Conservation (phyloP, 2,888 invertebrate genomes). For the Lycocerus yunnanus region DNA sequence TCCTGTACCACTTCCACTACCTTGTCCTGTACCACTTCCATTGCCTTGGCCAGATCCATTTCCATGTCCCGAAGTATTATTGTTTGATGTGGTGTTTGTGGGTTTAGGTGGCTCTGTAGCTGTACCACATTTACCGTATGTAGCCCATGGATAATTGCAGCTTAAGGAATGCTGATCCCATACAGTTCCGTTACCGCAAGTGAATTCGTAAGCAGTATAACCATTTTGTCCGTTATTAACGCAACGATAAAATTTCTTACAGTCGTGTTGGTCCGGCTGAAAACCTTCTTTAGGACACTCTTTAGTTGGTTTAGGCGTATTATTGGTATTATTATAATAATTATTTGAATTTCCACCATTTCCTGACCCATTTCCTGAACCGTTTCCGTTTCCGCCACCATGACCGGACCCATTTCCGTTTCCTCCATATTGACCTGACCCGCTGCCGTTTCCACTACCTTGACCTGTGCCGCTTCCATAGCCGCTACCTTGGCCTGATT, state of each 20-base stretch:
- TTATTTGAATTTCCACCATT: too few relatives aligned
- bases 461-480: neutral
- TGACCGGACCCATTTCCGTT: neutral
- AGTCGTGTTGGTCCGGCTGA: neutral
- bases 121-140: conserved; percentile 33
- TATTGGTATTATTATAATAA: neutral
- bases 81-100: neutral
- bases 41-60: neutral
- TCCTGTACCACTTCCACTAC: neutral
- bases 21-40: neutral
- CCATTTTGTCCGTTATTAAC: conserved; percentile 65
- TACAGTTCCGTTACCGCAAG: conserved; percentile 60
- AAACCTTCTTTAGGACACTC: neutral
- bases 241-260: conserved; percentile 70
- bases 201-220: conserved; percentile 70
- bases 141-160: conserved; percentile 27
- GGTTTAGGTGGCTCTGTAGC: conserved; percentile 4
- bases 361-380: neutral
- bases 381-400: neutral
- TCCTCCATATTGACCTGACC: neutral
- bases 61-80: neutral
- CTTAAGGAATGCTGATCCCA: conserved; percentile 23
- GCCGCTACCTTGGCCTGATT: neutral
- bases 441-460: neutral
- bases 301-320: neutral